Evolutionary conservation across 2,888 invertebrate genomes (phyloP), one percentile per base, ranked within the genome.

Genomic region (Apomyelois bistriatella): DNA sequence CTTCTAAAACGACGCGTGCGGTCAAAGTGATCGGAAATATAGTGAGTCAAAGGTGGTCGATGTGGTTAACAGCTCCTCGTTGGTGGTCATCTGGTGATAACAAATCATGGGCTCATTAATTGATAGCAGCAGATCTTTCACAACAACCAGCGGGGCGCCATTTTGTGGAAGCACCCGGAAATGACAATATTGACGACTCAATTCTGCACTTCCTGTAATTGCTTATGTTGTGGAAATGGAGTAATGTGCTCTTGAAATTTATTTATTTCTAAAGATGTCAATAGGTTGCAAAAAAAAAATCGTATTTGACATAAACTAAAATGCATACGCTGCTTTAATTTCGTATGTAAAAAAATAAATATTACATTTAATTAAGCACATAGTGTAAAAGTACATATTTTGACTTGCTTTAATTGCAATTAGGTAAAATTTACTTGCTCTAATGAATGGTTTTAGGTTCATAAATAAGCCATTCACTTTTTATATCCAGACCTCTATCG

Each of bases 61-160:
- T 48, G n/a, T 48, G 35, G 35, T 37, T 12, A 22, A 51, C 42
- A 42, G 35, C 41, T 42, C 63, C 57, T 57, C 48, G 70, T 70
- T 66, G 73, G 76, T 82, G 77, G 79, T 65, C 74, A 65, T 68
- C 71, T 62, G 62, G 60, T 54, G 46, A 57, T 58, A 48, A 59
- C 61, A 68, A 63, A 69, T 75, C 61, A 72, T 70, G 72, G 65
- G 52, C 74, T 80, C 81, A 82, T 86, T 86, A 89, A 85, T 82
- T 59, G 72, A 62, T 55, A 61, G 74, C 82, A 87, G 85, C 88
- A 80, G 78, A 72, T 81, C 78, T 72, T 86, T 85, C 87, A 87
- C 81, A 88, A 88, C 85, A 87, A 85, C 65, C 89, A 75, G 82
- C 82, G 73, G 89, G 88, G 69, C 65, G 76, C 77, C 72, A 70